Evolutionary conservation across 1,140 invertebrate genomes (phyloP).

Genomic region (Tetranychus urticae): DNA sequence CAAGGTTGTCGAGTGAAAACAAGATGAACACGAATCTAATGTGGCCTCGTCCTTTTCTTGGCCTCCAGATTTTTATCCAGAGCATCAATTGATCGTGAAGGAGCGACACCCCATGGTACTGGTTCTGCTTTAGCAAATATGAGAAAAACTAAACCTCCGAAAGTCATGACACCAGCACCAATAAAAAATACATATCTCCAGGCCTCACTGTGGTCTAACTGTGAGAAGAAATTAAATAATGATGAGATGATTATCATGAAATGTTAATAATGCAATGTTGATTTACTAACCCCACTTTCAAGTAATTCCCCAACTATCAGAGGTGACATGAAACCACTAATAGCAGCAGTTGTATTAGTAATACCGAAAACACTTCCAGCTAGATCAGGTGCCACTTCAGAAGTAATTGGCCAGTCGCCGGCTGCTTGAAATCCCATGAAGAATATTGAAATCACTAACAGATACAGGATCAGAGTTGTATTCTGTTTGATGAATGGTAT

Average conservation of each 20-base stretch:
- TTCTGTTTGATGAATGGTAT: background rate
- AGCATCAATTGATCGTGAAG: background rate
- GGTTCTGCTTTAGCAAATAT: background rate
- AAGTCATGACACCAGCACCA: too few species aligned
- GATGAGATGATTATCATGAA: too few species aligned
- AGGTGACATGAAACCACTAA: background rate
- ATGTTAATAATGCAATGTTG: too few species aligned
- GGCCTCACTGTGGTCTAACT: too few species aligned
- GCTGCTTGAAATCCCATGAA: constrained; percentile 10
- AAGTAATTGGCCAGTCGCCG: constrained; percentile 10
- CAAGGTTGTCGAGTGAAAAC: background rate
- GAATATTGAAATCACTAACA: constrained; percentile 1
- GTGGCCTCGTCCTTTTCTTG: background rate
- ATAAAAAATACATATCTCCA: too few species aligned
- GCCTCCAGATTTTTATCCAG: background rate
- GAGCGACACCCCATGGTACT: background rate
- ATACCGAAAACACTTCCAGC: constrained; percentile 4
- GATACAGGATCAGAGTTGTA: background rate
- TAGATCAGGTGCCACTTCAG: constrained; percentile 5
- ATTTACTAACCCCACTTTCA: background rate
- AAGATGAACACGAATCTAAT: too few species aligned
- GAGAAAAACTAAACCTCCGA: too few species aligned
- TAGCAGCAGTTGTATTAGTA: background rate
- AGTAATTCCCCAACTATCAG: background rate
- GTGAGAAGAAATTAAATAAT: too few species aligned